Evolutionary conservation across 1,140 invertebrate genomes (phyloP).

Genomic region (Gonioctena quinquepunctata): DNA sequence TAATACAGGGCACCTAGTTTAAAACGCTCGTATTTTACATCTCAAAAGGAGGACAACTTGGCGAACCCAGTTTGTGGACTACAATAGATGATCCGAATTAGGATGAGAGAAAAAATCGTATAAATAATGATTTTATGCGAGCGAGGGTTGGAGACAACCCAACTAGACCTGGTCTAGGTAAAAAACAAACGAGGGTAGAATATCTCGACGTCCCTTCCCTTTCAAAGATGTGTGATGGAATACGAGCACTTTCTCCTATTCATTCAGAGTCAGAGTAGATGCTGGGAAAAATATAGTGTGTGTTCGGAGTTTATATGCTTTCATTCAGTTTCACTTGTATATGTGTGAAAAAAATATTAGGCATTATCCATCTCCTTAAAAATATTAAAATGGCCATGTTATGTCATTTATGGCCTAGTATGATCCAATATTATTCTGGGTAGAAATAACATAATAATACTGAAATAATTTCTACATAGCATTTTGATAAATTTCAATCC

Average conservation of each 20-base stretch:
- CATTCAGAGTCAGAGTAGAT: not conserved
- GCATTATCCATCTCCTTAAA: too few relatives aligned
- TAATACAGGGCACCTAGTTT: constrained; percentile 30
- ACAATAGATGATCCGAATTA: constrained; percentile 27
- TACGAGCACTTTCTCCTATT: not conserved
- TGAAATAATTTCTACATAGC: too few relatives aligned
- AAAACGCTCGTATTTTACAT: constrained; percentile 24
- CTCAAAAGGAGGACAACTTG: constrained; percentile 23
- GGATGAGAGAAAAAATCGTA: constrained; percentile 26
- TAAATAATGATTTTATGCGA: constrained; percentile 30
- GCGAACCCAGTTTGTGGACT: constrained; percentile 17
- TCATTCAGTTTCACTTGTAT: too few relatives aligned
- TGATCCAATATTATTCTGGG: too few relatives aligned
- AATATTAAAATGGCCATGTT: too few relatives aligned
- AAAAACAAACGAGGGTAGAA: constrained; percentile 13
- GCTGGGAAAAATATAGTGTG: too few relatives aligned
- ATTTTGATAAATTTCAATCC: too few relatives aligned
- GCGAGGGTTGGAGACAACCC: constrained; percentile 11
- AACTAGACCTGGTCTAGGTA: constrained; percentile 20
- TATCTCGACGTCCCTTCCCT: not conserved
- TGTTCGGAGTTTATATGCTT: too few relatives aligned
- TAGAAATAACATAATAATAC: too few relatives aligned
- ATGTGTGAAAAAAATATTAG: too few relatives aligned
- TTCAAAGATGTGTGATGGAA: not conserved
- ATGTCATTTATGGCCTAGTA: too few relatives aligned